These are phyloP conservation scores for Heteromurus nitidus DNA, from an alignment of 2,888 invertebrate species.

Conservation along the genomic window DNA sequence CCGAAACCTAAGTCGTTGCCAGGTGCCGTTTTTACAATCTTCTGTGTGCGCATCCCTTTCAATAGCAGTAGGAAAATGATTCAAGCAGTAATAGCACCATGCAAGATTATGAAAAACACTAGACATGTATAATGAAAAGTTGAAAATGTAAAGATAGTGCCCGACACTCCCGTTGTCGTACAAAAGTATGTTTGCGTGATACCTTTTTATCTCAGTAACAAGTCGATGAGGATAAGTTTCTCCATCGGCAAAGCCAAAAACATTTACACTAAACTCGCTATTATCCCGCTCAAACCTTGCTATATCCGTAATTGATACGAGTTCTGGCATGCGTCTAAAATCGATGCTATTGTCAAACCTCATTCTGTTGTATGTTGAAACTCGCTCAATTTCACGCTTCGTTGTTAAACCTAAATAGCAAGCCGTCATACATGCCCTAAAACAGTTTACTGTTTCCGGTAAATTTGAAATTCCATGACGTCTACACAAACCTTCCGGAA, in stretches of 20 bases:
- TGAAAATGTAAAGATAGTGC: slow-evolving; percentile 5
- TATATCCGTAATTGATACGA: neutral
- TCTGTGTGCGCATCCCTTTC: neutral
- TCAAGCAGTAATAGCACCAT: slow-evolving; percentile 18
- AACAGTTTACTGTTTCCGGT: neutral
- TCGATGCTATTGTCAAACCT: slow-evolving; percentile 7
- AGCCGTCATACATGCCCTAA: neutral
- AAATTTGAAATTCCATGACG: slow-evolving; percentile 19
- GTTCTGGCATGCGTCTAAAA: neutral
- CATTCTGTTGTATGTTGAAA: slow-evolving; percentile 2
- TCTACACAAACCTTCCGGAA: neutral
- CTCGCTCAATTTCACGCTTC: neutral
- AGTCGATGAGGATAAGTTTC: neutral
- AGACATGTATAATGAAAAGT: slow-evolving; percentile 14
- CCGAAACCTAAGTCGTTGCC: slow-evolving; percentile 6
- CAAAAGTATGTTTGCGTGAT: neutral
- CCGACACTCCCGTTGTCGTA: neutral
- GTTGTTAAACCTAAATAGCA: neutral
- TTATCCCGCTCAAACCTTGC: slow-evolving; percentile 16
- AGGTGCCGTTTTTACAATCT: slow-evolving; percentile 2
- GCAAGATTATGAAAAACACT: neutral
- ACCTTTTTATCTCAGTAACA: neutral
- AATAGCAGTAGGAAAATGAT: neutral
- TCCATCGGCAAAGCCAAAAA: neutral
- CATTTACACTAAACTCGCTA: slow-evolving; percentile 1